Evolutionary conservation across 2,113 vertebrate species (phyloP).

Genomic region (Athene noctua): DNA sequence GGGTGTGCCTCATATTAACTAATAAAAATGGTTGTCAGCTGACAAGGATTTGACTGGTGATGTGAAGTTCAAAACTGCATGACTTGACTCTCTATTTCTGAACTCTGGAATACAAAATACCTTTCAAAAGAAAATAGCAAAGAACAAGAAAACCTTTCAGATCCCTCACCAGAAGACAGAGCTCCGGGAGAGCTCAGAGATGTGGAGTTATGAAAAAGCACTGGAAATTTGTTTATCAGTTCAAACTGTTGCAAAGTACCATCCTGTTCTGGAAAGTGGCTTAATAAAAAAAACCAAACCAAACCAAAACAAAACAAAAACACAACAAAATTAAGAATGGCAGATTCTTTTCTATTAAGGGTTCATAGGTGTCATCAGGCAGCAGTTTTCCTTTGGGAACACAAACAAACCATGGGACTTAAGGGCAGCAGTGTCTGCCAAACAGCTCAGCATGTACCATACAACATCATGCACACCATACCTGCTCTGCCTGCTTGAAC

Average conservation of each 20-base stretch:
- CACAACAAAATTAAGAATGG: neutral
- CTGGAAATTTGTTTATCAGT: neutral
- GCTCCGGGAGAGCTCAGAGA: neutral
- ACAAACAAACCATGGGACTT: neutral
- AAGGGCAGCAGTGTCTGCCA: neutral
- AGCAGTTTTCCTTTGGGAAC: neutral
- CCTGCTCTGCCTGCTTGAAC: neutral
- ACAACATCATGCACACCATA: rapidly evolving
- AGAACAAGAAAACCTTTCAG: neutral
- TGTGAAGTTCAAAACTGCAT: neutral
- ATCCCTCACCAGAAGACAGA: neutral
- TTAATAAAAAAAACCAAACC: neutral
- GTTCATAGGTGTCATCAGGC: neutral
- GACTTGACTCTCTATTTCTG: neutral
- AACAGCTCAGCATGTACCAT: neutral
- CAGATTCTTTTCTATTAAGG: neutral
- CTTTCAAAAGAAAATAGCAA: neutral
- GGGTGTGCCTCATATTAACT: neutral
- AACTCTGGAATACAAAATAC: neutral
- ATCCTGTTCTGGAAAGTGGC: neutral
- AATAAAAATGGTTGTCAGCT: neutral
- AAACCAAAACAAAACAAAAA: too few relatives aligned
- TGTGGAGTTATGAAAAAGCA: neutral
- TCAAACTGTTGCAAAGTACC: neutral
- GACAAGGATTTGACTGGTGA: neutral